phyloP scores from a whole-genome alignment of 2,113 vertebrate genomes.

The Sinocyclocheilus maitianheensis region DNA sequence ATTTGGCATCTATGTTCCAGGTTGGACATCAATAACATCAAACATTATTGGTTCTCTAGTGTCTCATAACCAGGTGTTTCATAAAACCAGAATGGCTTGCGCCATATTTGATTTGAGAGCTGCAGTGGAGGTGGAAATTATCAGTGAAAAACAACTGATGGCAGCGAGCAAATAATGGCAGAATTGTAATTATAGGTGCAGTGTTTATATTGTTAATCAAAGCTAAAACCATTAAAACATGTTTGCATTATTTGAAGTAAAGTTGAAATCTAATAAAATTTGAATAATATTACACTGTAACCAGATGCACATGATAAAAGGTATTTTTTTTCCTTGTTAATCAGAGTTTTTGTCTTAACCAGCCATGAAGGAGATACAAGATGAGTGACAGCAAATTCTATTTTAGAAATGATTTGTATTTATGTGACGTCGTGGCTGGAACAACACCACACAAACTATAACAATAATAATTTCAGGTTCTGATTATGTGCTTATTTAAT shows the following conservation, averaged over 20 bases:
- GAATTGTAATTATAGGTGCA: neutral
- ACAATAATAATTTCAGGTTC: neutral
- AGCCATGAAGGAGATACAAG: rapidly evolving
- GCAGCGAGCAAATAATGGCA: neutral
- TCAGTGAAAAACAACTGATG: neutral
- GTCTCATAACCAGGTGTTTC: conserved; percentile 27
- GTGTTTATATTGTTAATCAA: neutral
- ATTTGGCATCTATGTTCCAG: neutral
- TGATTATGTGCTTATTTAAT: neutral
- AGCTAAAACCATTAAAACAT: neutral
- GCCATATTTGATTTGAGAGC: conserved; percentile 13
- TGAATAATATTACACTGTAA: neutral
- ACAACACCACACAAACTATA: neutral
- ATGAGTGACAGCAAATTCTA: neutral
- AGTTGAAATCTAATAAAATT: neutral
- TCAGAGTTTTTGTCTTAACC: neutral
- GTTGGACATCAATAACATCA: conserved; percentile 16
- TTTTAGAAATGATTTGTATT: neutral
- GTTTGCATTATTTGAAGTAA: neutral
- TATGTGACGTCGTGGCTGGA: neutral
- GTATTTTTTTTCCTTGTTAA: neutral
- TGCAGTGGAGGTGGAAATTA: neutral
- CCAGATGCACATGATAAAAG: too few species aligned
- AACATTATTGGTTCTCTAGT: neutral
- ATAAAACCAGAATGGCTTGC: neutral